Base-by-base conservation (phyloP, 2,888 invertebrate genomes). In the Sesia apiformis region DNA sequence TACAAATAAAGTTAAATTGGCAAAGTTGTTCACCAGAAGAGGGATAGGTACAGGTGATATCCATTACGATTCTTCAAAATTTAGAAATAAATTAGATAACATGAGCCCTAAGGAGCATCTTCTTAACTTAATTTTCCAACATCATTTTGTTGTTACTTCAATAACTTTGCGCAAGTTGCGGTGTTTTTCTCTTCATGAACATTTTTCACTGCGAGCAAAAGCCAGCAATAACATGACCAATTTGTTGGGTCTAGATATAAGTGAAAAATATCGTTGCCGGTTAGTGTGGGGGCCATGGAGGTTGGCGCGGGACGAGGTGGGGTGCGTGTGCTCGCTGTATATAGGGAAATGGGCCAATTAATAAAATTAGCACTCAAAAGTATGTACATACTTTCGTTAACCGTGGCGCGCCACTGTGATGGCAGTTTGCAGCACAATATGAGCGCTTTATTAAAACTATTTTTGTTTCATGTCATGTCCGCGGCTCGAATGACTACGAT, bases 1-100 rank as follows among this genome's bases (percentile, higher is more conserved):
- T 79, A 84, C 77, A 84, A 84, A 84, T 85, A 85, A 88, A 88
- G 87, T 88, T 88, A 88, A 88, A 88, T 88, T 88, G 85, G 81
- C 72, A 87, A 88, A 88, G 88, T 88, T 88, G 64, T 58, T 58
- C 59, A 60, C 59, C 62, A 52, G 8, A 50, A 8, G 65, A 71
- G 70, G 66, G 70, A 68, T 67, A 68, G 66, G 67, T 71, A 78
- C 81, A 78, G 79, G 81, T 82, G 81, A 81, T 76, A 76, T 74
- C 76, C 69, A 78, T 79, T 77, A 74, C 69, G 70, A 73, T 67
- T 72, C 73, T 72, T 70, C 66, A 71, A 77, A 72, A 72, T 70
- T 67, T 63, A 67, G 69, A 67, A 70, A 72, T 69, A 78, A 78
- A 78, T 81, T 79, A 74, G 70, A 73, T 77, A 65, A 57, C 61